Evolutionary conservation across 2,888 invertebrate genomes (phyloP).

Genomic region (Strigamia maritima): DNA sequence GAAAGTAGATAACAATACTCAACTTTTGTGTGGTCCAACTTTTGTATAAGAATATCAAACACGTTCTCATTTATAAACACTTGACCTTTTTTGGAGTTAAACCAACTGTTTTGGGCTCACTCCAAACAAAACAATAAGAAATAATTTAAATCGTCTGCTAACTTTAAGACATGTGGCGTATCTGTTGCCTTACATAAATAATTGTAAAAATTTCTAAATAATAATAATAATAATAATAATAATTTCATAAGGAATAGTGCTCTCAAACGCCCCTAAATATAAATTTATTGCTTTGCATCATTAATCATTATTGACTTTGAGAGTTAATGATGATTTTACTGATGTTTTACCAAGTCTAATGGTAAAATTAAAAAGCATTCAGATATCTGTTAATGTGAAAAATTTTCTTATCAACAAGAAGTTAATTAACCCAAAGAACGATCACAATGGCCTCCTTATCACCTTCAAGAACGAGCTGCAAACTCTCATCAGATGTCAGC

Average conservation of each 20-base stretch:
- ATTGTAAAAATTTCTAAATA: too few species aligned
- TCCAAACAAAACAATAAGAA: conserved; percentile 26
- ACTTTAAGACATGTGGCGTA: neutral
- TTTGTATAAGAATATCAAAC: conserved; percentile 16
- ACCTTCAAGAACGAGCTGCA: conserved; percentile 31
- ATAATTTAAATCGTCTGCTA: conserved; percentile 5
- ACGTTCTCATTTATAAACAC: conserved; percentile 13
- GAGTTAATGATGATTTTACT: neutral
- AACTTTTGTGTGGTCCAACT: conserved; percentile 6
- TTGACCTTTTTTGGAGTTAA: conserved; percentile 18
- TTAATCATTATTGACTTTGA: neutral
- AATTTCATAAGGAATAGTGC: too few species aligned
- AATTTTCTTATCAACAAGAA: conserved; percentile 27
- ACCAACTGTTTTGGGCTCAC: conserved; percentile 18
- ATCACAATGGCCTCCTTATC: conserved; percentile 21
- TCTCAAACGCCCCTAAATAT: too few species aligned
- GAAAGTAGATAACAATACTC: neutral
- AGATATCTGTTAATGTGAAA: neutral
- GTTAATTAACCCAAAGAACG: conserved; percentile 32
- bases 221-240: too few species aligned
- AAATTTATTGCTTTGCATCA: neutral
- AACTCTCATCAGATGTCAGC: conserved; percentile 30
- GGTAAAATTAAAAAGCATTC: neutral
- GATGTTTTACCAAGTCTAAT: neutral
- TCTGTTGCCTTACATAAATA: neutral